These are phyloP conservation scores for Gobionotothen gibberifrons DNA, from an alignment of 2,797 vertebrate species.

Conservation along the genomic window DNA sequence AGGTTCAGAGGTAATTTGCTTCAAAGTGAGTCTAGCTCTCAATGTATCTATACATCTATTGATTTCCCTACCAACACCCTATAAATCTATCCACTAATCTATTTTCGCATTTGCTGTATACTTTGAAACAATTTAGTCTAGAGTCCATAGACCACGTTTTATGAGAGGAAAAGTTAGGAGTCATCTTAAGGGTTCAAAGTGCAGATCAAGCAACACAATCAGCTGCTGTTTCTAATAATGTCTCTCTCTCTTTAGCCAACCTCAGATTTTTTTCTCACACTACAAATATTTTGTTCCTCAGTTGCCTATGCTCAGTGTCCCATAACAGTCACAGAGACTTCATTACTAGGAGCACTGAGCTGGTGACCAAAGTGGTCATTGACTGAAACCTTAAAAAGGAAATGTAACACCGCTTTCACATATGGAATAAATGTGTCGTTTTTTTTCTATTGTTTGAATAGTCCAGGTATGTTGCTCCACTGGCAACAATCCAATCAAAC, in stretches of 20 bases:
- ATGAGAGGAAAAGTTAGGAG: constrained; percentile 8
- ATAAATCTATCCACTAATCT: not conserved
- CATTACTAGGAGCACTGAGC: constrained; percentile 26
- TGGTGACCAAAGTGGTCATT: constrained; percentile 8
- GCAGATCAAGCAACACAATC: constrained; percentile 40
- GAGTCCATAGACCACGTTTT: not conserved
- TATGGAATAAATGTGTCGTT: not conserved
- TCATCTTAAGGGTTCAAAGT: constrained; percentile 22
- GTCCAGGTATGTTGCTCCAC: not conserved
- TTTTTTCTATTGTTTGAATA: not conserved
- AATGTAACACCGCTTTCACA: constrained; percentile 23
- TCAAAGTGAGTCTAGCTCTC: constrained; percentile 1
- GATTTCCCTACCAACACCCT: not conserved
- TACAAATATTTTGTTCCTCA: not conserved
- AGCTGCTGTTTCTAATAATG: constrained; percentile 54
- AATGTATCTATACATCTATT: not conserved
- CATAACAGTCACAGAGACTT: constrained; percentile 27
- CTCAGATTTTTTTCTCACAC: constrained; percentile 33
- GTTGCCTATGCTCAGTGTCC: constrained; percentile 39
- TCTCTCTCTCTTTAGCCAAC: constrained; percentile 45
- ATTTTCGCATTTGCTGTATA: not conserved
- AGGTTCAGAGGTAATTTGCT: not conserved
- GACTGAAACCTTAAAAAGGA: not conserved
- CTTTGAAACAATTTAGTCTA: too few species aligned
- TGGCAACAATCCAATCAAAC: not conserved